Evolutionary conservation across 2,888 invertebrate species (phyloP).

Genomic region (Diaperis boleti): DNA sequence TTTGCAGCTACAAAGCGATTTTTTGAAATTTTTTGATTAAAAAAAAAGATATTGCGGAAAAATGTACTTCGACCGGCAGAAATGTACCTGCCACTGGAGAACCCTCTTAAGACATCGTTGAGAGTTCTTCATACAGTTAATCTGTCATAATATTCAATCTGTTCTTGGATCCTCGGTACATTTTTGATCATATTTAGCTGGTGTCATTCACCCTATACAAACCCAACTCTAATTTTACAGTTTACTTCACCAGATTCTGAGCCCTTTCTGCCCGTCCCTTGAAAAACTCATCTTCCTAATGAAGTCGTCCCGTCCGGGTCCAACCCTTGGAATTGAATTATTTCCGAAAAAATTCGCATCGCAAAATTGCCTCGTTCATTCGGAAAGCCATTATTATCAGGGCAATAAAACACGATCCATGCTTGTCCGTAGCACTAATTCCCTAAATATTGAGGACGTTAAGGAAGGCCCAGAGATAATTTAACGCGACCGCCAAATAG

Average conservation of each 20-base stretch:
- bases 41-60: too few species aligned
- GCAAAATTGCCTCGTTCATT: slow-evolving; percentile 18
- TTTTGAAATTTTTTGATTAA: too few species aligned
- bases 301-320: slow-evolving; percentile 6
- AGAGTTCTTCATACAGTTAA: too few species aligned
- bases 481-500: slow-evolving; percentile 11
- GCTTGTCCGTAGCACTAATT: slow-evolving; percentile 6
- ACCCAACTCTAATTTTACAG: background rate
- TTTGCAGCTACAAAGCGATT: too few species aligned
- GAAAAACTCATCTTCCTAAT: slow-evolving; percentile 9
- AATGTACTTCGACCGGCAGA: too few species aligned
- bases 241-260: background rate
- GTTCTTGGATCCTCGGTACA: too few species aligned
- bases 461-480: slow-evolving; percentile 19
- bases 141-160: too few species aligned
- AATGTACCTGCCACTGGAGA: too few species aligned
- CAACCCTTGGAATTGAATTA: slow-evolving; percentile 21
- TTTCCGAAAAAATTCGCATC: slow-evolving; percentile 13
- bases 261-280: background rate
- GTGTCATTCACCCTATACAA: too few species aligned
- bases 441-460: slow-evolving; percentile 18
- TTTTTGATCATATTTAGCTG: too few species aligned
- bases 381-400: slow-evolving; percentile 14
- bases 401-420: slow-evolving; percentile 21
- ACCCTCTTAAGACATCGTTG: too few species aligned